A percentile compares a stretch with the other conserved stretches of the same genome.
Evolutionary conservation across 2,888 invertebrate species (phyloP).

Genomic region (Rosalia funebris): DNA sequence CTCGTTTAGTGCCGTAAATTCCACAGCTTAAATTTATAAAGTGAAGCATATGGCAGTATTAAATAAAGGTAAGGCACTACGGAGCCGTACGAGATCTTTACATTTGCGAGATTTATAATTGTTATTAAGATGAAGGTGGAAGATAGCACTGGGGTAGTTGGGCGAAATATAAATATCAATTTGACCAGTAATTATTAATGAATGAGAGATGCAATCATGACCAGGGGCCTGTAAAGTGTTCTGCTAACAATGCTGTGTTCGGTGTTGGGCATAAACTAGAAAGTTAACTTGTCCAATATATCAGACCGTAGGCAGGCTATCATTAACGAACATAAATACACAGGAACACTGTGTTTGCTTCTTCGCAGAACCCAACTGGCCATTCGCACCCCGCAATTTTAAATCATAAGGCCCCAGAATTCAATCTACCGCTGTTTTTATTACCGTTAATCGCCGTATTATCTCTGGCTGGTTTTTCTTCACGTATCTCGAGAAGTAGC

Average conservation of each 20-base stretch:
- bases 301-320: conserved; percentile 61
- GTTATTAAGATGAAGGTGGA: conserved; percentile 53
- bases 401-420: conserved; percentile 49
- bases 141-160: conserved; percentile 49
- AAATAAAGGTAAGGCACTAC: conserved; percentile 24
- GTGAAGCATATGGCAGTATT: conserved; percentile 30
- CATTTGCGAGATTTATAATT: conserved; percentile 54
- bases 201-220: conserved; percentile 57
- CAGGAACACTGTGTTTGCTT: conserved; percentile 50
- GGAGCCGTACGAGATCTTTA: conserved; percentile 32
- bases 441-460: conserved; percentile 48
- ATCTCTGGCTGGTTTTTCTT: conserved; percentile 32
- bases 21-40: conserved; percentile 24
- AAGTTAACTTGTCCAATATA: conserved; percentile 60
- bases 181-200: conserved; percentile 57
- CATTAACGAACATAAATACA: conserved; percentile 63
- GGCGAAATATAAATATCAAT: conserved; percentile 59
- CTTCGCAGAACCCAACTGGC: conserved; percentile 48
- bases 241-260: conserved; percentile 56
- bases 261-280: conserved; percentile 58
- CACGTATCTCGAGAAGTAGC: conserved; percentile 26
- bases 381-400: conserved; percentile 45
- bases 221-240: conserved; percentile 59
- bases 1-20: conserved; percentile 9
- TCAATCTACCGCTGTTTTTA: conserved; percentile 48